These are phyloP conservation scores for Augiades crinisus DNA, from an alignment of 2,888 invertebrate species.

Conservation along the genomic window DNA sequence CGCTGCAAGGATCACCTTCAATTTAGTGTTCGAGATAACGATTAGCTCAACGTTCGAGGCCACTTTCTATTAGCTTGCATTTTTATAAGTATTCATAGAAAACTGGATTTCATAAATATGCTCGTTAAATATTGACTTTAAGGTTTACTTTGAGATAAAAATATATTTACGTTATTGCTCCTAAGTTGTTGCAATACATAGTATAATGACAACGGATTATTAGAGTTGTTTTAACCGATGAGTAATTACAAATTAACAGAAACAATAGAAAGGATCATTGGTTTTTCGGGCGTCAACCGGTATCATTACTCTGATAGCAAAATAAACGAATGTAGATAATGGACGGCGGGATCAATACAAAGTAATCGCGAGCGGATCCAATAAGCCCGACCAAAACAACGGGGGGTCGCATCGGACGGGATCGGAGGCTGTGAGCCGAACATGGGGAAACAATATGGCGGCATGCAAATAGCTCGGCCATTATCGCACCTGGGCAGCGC, in stretches of 20 bases:
- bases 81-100: neutral
- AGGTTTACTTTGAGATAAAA: too few species aligned
- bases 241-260: constrained; percentile 41
- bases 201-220: too few species aligned
- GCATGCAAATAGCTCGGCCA: constrained; percentile 81
- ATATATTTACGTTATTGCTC: too few species aligned
- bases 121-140: too few species aligned
- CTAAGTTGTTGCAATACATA: too few species aligned
- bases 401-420: constrained; percentile 68
- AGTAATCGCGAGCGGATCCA: constrained; percentile 80
- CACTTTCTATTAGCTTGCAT: constrained; percentile 41
- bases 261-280: constrained; percentile 50
- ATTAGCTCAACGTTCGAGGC: constrained; percentile 52
- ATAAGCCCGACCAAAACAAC: constrained; percentile 77
- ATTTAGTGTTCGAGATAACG: constrained; percentile 63
- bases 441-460: constrained; percentile 80
- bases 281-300: constrained; percentile 62
- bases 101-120: too few species aligned
- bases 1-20: constrained; percentile 61
- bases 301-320: constrained; percentile 73
- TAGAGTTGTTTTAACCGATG: neutral
- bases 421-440: constrained; percentile 63
- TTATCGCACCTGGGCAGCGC: constrained; percentile 81
- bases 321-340: constrained; percentile 79
- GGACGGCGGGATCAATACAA: constrained; percentile 79